Percentiles rank a stretch among this genome's conserved stretches.
Conservation (phyloP, 2,113 vertebrate genomes). For the Prinia subflava region DNA sequence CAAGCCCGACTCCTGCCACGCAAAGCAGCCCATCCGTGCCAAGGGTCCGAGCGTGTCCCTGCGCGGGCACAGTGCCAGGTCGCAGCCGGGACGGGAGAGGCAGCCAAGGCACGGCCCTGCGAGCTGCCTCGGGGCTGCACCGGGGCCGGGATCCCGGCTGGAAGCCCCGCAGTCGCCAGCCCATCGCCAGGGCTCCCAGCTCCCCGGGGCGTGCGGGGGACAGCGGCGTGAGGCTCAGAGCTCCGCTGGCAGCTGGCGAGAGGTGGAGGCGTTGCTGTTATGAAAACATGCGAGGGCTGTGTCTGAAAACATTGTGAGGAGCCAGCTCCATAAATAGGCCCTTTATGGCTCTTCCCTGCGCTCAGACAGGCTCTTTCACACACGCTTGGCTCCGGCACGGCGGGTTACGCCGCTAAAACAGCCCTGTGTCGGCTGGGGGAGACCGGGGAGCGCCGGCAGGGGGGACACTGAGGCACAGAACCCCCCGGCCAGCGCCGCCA, state of each 20-base stretch:
- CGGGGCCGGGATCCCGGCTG: neutral
- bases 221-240: neutral
- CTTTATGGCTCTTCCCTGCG: constrained; percentile 16
- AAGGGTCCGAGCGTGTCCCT: neutral
- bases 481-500: neutral
- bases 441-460: fast-evolving
- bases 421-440: fast-evolving
- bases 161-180: neutral
- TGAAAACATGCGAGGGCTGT: constrained; percentile 56
- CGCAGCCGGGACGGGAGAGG: neutral
- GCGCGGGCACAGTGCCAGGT: neutral
- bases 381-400: neutral
- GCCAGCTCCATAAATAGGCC: constrained; percentile 40
- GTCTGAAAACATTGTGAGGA: constrained; percentile 50
- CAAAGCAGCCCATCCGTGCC: neutral
- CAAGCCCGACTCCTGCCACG: neutral
- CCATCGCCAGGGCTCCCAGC: neutral
- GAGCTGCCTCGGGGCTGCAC: neutral
- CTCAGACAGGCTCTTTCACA: constrained; percentile 32
- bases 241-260: constrained; percentile 5
- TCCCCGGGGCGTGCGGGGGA: neutral
- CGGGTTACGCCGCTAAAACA: neutral
- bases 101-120: neutral
- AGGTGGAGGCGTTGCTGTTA: constrained; percentile 42
- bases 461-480: neutral